Evolutionary conservation across 2,888 invertebrate genomes (phyloP).

Genomic region (Epinotia demarniana): DNA sequence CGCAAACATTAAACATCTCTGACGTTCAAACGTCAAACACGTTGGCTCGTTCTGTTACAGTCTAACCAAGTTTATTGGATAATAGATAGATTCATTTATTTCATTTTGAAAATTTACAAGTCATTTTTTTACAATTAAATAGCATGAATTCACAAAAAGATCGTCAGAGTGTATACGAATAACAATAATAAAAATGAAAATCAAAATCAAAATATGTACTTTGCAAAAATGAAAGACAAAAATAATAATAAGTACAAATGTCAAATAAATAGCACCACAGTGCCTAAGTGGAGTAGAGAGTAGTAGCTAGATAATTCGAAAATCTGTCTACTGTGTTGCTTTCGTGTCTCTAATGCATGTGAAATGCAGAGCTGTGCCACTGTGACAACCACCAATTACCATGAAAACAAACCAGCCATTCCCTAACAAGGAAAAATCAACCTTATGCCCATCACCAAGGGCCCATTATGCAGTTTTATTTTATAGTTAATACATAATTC

Average conservation of each 20-base stretch:
- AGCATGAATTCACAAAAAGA: too few species aligned
- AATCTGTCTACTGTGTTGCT: slow-evolving; percentile 31
- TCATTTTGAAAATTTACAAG: too few species aligned
- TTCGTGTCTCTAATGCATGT: slow-evolving; percentile 57
- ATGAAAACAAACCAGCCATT: slow-evolving; percentile 26
- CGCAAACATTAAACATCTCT: too few species aligned
- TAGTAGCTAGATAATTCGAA: slow-evolving; percentile 10
- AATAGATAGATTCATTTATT: too few species aligned
- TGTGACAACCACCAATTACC: slow-evolving; percentile 62
- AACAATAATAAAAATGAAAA: too few species aligned
- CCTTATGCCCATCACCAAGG: slow-evolving; percentile 4
- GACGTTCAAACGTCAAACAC: too few species aligned
- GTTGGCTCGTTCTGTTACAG: background rate
- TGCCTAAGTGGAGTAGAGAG: background rate
- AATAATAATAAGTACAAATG: too few species aligned
- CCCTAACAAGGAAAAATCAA: slow-evolving; percentile 12
- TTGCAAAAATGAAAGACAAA: too few species aligned
- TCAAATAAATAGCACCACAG: background rate
- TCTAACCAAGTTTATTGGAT: background rate
- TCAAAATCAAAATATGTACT: too few species aligned
- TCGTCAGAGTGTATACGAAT: too few species aligned
- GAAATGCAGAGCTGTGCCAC: slow-evolving; percentile 57
- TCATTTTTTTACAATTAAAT: too few species aligned
- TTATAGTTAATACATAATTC: slow-evolving; percentile 40
- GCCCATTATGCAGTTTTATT: slow-evolving; percentile 1